Evolutionary conservation across 2,113 vertebrate species (phyloP), one percentile per base, ranked within the genome.

Genomic region (Asarcornis scutulata): DNA sequence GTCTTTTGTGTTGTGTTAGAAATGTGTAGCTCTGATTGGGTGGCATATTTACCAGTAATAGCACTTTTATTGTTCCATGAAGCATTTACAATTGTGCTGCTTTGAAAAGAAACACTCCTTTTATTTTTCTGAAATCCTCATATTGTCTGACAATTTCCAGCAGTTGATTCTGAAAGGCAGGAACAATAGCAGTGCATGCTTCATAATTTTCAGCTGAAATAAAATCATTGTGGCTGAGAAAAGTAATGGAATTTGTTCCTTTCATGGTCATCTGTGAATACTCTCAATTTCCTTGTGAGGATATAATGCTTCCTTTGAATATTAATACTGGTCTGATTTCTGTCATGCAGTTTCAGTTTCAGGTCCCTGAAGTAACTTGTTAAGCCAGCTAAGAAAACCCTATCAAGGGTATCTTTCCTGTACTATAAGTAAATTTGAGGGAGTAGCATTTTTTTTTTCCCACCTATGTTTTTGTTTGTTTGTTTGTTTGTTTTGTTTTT

Each of bases 131-230:
- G 68, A 91, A 94, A 91, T 92, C 38, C 62, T 93, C 20, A 42
- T 83, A 96, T 81, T 94, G 86, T 94, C 88, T 95, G 88, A 82
- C 42, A 82, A 71, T 95, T 96, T 96, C 64, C 73, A 90, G 93
- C 92, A 79, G 83, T 93, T 93, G 88, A 96, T 94, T 95, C 69
- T 95, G 80, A 95, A 94, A 88, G 66, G 44, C 38, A 81, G 66
- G 86, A 94, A 96, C 90, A 96, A 96, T 95, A 91, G 92, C 66
- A 88, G 48, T 75, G 69, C 69, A 94, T 76, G 86, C 91, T 93
- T 96, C 80, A 75, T 91, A 92, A 91, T 96, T 96, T 96, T 95
- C 78, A 88, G 80, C 73, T 95, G 93, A 94, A 96, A 90, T 5
- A 36, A 94, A 96, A 97, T 94, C 95, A 92, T 53, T 6, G 4